These are phyloP conservation scores for Icerya purchasi DNA, from an alignment of 2,888 invertebrate genomes.

Conservation along the genomic window DNA sequence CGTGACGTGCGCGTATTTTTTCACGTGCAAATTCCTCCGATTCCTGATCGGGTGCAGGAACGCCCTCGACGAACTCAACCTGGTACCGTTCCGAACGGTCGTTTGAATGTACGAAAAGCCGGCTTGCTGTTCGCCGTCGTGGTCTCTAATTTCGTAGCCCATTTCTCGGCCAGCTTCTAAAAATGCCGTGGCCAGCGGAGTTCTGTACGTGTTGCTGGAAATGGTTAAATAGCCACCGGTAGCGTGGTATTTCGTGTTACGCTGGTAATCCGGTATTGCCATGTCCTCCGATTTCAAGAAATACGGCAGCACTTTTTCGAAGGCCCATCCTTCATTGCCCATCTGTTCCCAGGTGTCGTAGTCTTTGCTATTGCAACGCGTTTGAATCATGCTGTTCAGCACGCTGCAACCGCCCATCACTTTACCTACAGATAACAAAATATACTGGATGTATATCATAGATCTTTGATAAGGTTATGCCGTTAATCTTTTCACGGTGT, in stretches of 20 bases:
- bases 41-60: conserved; percentile 37
- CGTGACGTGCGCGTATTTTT: conserved; percentile 35
- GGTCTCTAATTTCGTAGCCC: conserved; percentile 17
- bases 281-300: conserved; percentile 25
- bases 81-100: conserved; percentile 23
- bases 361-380: conserved; percentile 43
- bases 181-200: conserved; percentile 16
- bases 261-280: conserved; percentile 14
- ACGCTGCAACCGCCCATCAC: conserved; percentile 62
- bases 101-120: conserved; percentile 11
- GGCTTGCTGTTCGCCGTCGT: conserved; percentile 13
- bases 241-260: conserved; percentile 17
- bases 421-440: no score
- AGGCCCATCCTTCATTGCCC: conserved; percentile 33
- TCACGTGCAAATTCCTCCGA: conserved; percentile 39
- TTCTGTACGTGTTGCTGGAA: conserved; percentile 16
- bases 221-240: conserved; percentile 19
- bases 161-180: conserved; percentile 15
- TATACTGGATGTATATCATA: no score
- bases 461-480: no score
- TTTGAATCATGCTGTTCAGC: conserved; percentile 61
- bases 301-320: conserved; percentile 21
- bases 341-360: conserved; percentile 52
- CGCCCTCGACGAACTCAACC: conserved; percentile 43
- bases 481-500: no score